Base-by-base conservation (phyloP, 2,113 vertebrate genomes). In the cat (Felis catus) region DNA sequence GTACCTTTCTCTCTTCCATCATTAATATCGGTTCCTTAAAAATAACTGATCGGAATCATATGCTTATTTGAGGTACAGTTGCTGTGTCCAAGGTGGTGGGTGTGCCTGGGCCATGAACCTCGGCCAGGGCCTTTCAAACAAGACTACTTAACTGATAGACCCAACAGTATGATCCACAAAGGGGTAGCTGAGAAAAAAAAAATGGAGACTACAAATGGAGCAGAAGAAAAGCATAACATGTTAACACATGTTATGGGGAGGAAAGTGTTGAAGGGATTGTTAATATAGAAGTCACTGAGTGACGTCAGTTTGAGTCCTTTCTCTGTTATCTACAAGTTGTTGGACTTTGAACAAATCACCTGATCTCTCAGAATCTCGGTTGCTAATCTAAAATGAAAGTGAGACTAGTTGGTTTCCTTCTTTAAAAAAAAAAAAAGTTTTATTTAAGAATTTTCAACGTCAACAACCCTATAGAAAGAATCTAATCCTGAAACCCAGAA, bases 361-460 rank as follows among this genome's bases (percentile, higher is more conserved):
- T 45, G 71, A 85, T 10, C 0, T 63, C 45, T 68, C 41, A 84
- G 58, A 51, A 61, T 96, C 6, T 93, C 21, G 41, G 51, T 41
- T 91, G 83, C 81, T 45, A 83, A 71, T 97, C 8, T 89, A 87
- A 94, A 63, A 55, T 31, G 2, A 76, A 73, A 96, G 8, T n/a
- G 18, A 87, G 27, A 88, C 8, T 7, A 82, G n/a, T 80, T 33
- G 2, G 45, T 80, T 74, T 79, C 23, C 41, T 82, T 81, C 6
- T 74, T 85, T 85, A 16, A n/a, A 31, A 29, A 61, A 66, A 36
- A 99, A 99, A 99, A 98, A 98, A 98, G 98, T 99, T 99, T 99
- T 99, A 99, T 99, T 99, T 99, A 99, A 99, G 98, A 99, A 99
- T 99, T 99, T 99, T 99, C 99, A 99, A 99, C 98, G 99, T 98